Conservation (phyloP, 2,113 vertebrate genomes). For the Hemiprocne comata region DNA sequence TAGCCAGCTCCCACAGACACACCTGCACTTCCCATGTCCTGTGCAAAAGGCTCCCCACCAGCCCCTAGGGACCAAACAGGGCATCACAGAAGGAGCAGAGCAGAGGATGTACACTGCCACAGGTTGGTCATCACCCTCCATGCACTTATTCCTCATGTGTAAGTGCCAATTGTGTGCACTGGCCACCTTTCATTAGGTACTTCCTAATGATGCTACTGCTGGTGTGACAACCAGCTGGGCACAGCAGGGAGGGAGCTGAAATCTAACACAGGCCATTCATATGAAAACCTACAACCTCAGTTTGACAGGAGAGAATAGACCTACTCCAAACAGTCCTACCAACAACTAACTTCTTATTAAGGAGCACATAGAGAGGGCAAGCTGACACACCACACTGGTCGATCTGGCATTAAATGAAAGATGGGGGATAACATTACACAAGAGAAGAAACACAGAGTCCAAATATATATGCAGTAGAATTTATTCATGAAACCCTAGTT, state of each 20-base stretch:
- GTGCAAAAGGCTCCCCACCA: accelerated
- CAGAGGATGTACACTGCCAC: neutral
- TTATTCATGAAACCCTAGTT: neutral
- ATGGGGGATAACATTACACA: neutral
- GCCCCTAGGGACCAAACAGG: accelerated
- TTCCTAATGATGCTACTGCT: neutral
- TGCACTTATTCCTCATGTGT: accelerated
- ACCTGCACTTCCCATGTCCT: neutral
- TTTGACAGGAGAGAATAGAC: neutral
- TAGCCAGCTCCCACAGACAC: neutral
- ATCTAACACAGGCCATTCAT: neutral
- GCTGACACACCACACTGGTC: neutral
- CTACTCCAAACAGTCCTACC: neutral
- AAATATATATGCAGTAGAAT: neutral
- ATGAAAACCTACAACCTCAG: neutral
- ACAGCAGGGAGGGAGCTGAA: neutral
- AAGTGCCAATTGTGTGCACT: neutral
- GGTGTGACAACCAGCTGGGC: neutral
- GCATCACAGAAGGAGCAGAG: neutral
- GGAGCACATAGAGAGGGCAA: neutral
- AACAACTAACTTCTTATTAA: neutral
- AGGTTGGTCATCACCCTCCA: accelerated
- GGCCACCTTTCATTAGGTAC: neutral
- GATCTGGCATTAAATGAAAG: neutral
- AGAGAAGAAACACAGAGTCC: neutral